These are phyloP conservation scores for Sinocyclocheilus grahami DNA, from an alignment of 2,113 vertebrate genomes.

Conservation along the genomic window DNA sequence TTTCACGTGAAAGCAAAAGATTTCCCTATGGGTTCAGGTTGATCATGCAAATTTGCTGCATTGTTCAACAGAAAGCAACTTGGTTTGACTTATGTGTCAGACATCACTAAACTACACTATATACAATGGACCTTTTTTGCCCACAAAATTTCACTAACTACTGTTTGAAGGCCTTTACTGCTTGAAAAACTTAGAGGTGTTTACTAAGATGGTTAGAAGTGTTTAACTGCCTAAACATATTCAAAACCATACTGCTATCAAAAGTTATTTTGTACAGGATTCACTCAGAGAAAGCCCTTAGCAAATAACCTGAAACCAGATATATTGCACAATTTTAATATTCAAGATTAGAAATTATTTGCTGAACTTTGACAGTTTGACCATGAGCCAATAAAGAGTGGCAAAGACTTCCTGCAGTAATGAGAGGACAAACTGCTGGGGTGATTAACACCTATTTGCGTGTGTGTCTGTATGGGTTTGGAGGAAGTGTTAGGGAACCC, in stretches of 20 bases:
- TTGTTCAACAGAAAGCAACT: neutral
- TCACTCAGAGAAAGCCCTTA: neutral
- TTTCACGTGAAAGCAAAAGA: neutral
- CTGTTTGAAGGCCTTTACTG: too few relatives aligned
- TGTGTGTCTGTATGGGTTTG: conserved; percentile 15
- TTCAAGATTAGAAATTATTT: neutral
- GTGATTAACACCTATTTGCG: conserved; percentile 54
- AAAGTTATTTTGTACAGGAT: neutral
- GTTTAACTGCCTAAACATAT: too few relatives aligned
- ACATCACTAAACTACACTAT: too few relatives aligned
- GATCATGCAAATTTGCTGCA: neutral
- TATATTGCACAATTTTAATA: neutral
- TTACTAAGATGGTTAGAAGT: too few relatives aligned
- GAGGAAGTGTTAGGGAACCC: conserved; percentile 47
- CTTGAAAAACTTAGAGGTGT: too few relatives aligned
- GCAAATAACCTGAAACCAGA: neutral
- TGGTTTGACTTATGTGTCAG: neutral
- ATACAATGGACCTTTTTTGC: neutral
- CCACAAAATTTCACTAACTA: too few relatives aligned
- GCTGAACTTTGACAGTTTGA: conserved; percentile 4
- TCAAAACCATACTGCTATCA: too few relatives aligned
- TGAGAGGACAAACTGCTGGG: conserved; percentile 55
- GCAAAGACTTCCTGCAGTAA: conserved; percentile 57
- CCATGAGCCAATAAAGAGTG: conserved; percentile 28
- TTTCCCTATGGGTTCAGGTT: neutral